phyloP scores from a whole-genome alignment of 1,140 invertebrate species.

The Caerostris extrusa region DNA sequence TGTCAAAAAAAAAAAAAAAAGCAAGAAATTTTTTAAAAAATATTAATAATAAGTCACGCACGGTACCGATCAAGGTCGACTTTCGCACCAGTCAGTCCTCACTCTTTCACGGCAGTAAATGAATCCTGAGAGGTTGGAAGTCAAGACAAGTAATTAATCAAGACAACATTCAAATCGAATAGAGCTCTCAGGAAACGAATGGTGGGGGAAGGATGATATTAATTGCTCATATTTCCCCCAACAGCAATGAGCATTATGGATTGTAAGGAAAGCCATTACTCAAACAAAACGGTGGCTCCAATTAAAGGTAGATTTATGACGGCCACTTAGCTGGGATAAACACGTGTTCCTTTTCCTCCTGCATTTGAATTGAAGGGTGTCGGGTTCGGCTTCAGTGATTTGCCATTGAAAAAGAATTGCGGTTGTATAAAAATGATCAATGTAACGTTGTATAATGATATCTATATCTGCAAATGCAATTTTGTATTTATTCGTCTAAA shows the following conservation, averaged over 20 bases:
- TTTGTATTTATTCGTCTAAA: no score
- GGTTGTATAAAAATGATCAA: no score
- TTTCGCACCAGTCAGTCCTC: neutral
- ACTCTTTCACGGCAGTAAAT: neutral
- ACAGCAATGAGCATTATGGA: slow-evolving; percentile 19
- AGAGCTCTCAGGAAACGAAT: neutral
- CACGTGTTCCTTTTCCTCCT: slow-evolving; percentile 14
- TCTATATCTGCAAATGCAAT: no score
- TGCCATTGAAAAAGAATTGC: no score
- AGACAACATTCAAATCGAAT: neutral
- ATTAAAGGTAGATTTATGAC: slow-evolving; percentile 76
- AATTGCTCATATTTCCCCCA: slow-evolving; percentile 68
- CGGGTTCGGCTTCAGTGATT: no score
- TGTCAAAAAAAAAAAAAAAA: no score
- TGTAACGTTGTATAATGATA: no score
- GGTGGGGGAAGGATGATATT: slow-evolving; percentile 27
- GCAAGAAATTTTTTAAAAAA: no score
- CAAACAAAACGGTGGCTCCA: slow-evolving; percentile 38
- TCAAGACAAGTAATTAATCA: neutral
- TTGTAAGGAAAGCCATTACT: slow-evolving; percentile 62
- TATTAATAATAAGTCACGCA: neutral
- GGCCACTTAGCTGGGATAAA: neutral
- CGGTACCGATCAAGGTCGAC: neutral
- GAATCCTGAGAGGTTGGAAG: neutral
- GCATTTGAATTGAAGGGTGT: neutral